phyloP scores from a whole-genome alignment of 2,113 vertebrate genomes.

The Synodontis membranacea region DNA sequence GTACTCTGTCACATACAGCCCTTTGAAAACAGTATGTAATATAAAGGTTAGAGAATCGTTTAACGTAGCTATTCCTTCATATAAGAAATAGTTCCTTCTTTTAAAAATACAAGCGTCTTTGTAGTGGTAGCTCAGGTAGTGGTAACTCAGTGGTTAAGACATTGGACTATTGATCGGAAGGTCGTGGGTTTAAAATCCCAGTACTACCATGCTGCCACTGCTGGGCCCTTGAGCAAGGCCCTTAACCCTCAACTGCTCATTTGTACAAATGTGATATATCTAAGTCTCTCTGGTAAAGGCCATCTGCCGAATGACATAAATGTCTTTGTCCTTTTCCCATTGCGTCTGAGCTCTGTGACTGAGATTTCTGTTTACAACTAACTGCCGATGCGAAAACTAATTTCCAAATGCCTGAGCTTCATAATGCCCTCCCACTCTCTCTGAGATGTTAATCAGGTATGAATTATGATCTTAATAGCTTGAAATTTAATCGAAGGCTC shows the following conservation, averaged over 20 bases:
- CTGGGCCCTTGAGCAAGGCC: too few species aligned
- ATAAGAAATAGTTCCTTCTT: not conserved
- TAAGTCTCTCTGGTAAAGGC: too few species aligned
- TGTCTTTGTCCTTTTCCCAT: not conserved
- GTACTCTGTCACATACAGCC: too few species aligned
- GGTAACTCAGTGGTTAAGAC: too few species aligned
- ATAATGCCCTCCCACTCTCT: not conserved
- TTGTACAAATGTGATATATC: too few species aligned
- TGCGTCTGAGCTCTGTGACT: not conserved
- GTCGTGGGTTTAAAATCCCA: too few species aligned
- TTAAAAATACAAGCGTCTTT: not conserved
- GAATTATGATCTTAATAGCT: slow-evolving; percentile 34
- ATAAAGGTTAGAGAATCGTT: not conserved
- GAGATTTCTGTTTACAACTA: not conserved
- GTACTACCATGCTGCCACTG: too few species aligned
- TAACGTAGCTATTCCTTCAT: not conserved
- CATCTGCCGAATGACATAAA: too few species aligned
- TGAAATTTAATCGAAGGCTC: slow-evolving; percentile 17
- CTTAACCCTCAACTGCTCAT: too few species aligned
- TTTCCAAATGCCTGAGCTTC: slow-evolving; percentile 9
- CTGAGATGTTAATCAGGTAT: slow-evolving; percentile 22
- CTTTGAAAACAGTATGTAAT: not conserved
- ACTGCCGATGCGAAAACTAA: not conserved
- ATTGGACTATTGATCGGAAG: too few species aligned
- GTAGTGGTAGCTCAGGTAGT: too few species aligned